Base-by-base conservation (phyloP, 2,797 vertebrate species). In the Sus cebifrons region DNA sequence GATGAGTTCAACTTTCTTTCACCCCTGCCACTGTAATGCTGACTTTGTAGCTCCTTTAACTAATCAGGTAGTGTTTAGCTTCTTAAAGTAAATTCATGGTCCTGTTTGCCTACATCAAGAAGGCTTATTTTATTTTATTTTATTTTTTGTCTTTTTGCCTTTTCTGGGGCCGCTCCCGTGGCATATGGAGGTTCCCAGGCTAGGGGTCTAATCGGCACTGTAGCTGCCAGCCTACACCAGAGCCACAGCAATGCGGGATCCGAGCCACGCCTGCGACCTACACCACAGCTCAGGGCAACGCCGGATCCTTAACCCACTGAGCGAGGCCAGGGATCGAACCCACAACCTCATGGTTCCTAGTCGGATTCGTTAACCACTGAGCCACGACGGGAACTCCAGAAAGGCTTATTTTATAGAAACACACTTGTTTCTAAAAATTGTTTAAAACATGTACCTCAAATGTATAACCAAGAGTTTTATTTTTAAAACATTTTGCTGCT, bases 401-500 rank as follows among this genome's bases (percentile, higher is more conserved):
- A 86, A 95, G 52, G 82, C 54, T 91, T 91, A 27, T 84, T 20
- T 71, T 56, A 56, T 49, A 70, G 89, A 91, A 85, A 85, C 36
- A 81, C 62, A 67, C 25, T 94, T 75, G 81, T 87, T 93, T 82
- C 65, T 85, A 91, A 91, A 89, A 93, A 13, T 73, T 18, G 20
- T 79, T 68, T 79, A 65, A 96, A 90, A 54, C 1, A 14, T 65
- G 7, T 94, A 23, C 49, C 13, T 91, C 62, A 92, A 86, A 83
- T 86, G 60, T 9, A 27, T 81, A 90, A 67, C 36, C 17, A 78
- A 64, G 54, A 94, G 73, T 91, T 94, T 95, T 52, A 54, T 82
- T 92, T 95, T 75, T 29, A 95, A 96, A 91, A 68, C n/a, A 65
- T 3, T 27, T 88, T 92, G 14, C 49, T 94, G 44, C 27, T 82